A percentile compares a stretch with the other conserved stretches of the same genome.
Evolutionary conservation across 2,888 invertebrate species (phyloP).

Genomic region (Catotricha subobsoleta): DNA sequence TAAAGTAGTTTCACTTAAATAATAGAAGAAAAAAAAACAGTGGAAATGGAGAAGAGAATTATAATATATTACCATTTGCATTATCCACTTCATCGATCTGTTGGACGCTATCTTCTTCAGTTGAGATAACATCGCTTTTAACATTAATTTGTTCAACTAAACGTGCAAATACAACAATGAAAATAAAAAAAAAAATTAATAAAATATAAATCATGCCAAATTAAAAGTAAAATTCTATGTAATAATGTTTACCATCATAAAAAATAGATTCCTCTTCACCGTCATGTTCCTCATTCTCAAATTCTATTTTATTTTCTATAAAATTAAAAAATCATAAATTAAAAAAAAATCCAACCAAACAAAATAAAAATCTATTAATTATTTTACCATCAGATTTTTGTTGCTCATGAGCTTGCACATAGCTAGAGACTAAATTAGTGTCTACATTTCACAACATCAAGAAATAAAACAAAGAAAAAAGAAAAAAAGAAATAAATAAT

Average conservation of each 20-base stretch:
- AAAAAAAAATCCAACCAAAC: slow-evolving; percentile 9
- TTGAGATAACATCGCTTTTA: slow-evolving; percentile 27
- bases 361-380: slow-evolving; percentile 4
- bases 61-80: slow-evolving; percentile 3
- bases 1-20: no score
- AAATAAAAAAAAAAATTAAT: slow-evolving; percentile 16
- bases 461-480: slow-evolving; percentile 1
- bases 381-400: slow-evolving; percentile 11
- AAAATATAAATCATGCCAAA: slow-evolving; percentile 12
- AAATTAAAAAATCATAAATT: slow-evolving; percentile 13
- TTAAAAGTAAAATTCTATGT: slow-evolving; percentile 2
- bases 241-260: not conserved
- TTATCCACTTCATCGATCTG: slow-evolving; percentile 3
- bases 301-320: slow-evolving; percentile 25
- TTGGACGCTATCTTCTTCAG: not conserved
- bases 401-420: slow-evolving; percentile 20
- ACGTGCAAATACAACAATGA: slow-evolving; percentile 17
- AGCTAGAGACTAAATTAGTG: slow-evolving; percentile 37
- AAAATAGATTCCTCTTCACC: not conserved
- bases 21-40: no score
- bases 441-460: slow-evolving; percentile 26
- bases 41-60: no score
- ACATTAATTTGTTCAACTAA: slow-evolving; percentile 31
- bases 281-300: slow-evolving; percentile 28
- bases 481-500: slow-evolving; percentile 2